Percentiles rank a stretch among this genome's conserved stretches.
phyloP scores from a whole-genome alignment of 2,113 vertebrate genomes.

The Peromyscus californicus region DNA sequence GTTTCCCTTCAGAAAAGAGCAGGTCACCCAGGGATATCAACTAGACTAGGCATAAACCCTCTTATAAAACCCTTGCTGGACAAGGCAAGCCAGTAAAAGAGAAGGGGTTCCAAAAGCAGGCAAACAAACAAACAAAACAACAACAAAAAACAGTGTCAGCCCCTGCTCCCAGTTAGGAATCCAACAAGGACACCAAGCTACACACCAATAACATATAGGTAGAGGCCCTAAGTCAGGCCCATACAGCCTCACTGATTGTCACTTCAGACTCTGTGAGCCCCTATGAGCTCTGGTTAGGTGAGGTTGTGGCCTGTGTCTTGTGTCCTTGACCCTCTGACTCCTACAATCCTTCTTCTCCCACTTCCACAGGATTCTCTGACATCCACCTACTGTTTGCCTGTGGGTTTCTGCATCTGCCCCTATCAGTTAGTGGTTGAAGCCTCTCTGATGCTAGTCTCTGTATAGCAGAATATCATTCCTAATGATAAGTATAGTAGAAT shows the following conservation, averaged over 20 bases:
- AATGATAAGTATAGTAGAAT: background rate
- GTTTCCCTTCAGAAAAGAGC: background rate
- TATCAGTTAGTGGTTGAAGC: background rate
- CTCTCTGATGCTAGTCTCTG: background rate
- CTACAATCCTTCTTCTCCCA: background rate
- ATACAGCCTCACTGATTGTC: background rate
- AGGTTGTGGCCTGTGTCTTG: background rate
- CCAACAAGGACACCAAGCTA: background rate
- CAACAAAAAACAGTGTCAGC: background rate
- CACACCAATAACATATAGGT: background rate
- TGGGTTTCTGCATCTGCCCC: background rate
- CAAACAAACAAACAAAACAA: background rate
- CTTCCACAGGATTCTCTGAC: background rate
- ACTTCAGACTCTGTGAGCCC: background rate
- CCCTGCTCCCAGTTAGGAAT: background rate
- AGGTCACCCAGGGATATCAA: background rate
- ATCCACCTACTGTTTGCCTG: background rate
- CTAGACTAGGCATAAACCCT: background rate
- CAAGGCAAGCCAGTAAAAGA: background rate
- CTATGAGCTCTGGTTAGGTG: background rate
- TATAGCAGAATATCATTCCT: background rate
- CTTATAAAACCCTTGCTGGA: background rate
- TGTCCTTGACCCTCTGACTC: background rate
- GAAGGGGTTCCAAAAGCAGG: background rate
- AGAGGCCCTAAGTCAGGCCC: background rate